Base-by-base conservation (phyloP, 2,888 invertebrate species). In the Aphrophora alni region DNA sequence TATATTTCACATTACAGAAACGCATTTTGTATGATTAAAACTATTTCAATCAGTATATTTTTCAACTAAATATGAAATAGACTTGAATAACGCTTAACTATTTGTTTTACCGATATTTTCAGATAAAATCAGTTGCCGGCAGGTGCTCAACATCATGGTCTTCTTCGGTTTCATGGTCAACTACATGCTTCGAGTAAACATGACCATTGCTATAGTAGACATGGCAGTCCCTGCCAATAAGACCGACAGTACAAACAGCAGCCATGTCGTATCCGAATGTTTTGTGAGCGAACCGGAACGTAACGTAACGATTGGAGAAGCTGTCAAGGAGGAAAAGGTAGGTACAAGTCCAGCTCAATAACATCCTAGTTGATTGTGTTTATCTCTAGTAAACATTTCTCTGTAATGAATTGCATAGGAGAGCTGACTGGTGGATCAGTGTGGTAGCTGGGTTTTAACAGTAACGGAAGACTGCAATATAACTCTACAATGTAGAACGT, bases 91-190 rank as follows among this genome's bases (percentile, higher is more conserved):
- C n/a, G 8, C 33, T 33, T 14, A 44, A 14, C 12, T 2, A 44
- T 14, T 17, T 10, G 44, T 44, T 7, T 44, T 44, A 2, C 21
- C 21, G 21, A 5, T 7, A 59, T 59, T 91, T 90, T 4, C 90
- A 95, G 94, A 92, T 88, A 89, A 91, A 84, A 88, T 94, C 88
- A 91, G 94, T 90, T 96, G 96, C 89, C 93, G 94, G 75, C 94
- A 94, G 90, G 93, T 95, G 78, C 88, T 96, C 85, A 95, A 95
- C 89, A 90, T 95, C 81, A 94, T 96, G 93, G 95, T 96, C 79
- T 93, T 96, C 84, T 89, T 95, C 83, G 96, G 96, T 82, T 96
- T 96, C 89, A 95, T 96, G 95, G 90, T 96, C 90, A 96, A 96
- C 90, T 97, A 96, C 91, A 95, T 96, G 88, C 89, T 96, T 38